Percentiles rank a stretch among this genome's conserved stretches.
Conservation (phyloP, 2,797 vertebrate species). For the Argentina silus region DNA sequence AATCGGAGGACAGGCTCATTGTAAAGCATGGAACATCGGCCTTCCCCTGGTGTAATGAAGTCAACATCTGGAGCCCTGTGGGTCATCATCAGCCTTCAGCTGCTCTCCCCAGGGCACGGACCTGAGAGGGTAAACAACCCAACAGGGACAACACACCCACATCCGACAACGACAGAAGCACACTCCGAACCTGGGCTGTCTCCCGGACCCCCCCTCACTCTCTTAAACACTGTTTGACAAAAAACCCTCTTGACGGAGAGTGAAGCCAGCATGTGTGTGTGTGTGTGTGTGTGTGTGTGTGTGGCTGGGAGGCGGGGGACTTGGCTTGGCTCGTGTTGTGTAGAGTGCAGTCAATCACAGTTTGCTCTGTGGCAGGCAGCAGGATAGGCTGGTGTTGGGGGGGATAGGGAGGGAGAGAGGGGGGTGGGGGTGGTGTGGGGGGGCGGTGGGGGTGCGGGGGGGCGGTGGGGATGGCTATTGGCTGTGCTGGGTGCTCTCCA, state of each 20-base stretch:
- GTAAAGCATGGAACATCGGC: no score
- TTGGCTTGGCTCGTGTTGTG: background rate
- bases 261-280: background rate
- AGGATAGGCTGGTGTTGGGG: no score
- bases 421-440: slow-evolving; percentile 25
- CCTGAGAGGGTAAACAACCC: background rate
- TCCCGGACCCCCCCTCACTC: no score
- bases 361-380: slow-evolving; percentile 27
- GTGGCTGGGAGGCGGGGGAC: background rate
- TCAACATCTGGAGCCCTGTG: no score
- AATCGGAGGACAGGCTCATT: no score
- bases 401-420: no score
- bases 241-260: slow-evolving; percentile 28
- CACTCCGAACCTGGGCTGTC: no score
- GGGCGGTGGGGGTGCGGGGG: slow-evolving; percentile 4
- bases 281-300: background rate
- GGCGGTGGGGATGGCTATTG: slow-evolving; percentile 39
- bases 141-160: no score
- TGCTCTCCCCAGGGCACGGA: background rate
- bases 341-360: slow-evolving; percentile 35
- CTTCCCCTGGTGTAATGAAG: no score
- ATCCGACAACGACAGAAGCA: no score
- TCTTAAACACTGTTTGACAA: background rate
- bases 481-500: slow-evolving; percentile 52
- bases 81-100: no score